Evolutionary conservation across 2,888 invertebrate species (phyloP).

Genomic region (Osmoderma eremita): DNA sequence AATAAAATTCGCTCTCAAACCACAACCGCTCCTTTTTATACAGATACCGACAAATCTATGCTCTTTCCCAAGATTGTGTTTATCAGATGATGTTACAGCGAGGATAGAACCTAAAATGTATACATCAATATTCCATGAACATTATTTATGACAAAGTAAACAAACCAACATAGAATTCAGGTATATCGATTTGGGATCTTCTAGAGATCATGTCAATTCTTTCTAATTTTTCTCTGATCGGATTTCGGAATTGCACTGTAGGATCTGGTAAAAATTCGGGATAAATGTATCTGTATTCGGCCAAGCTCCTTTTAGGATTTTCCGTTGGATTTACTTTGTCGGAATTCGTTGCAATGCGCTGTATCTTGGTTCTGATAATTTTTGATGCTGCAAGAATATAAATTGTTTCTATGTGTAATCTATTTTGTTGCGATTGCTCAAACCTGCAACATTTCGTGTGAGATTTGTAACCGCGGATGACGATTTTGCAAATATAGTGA

Average conservation of each 20-base stretch:
- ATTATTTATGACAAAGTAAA: constrained; percentile 41
- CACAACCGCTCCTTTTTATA: constrained; percentile 83
- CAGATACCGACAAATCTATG: constrained; percentile 95
- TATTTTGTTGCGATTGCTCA: neutral
- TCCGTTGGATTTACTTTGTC: constrained; percentile 8
- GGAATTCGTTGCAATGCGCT: constrained; percentile 10
- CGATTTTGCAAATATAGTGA: constrained; percentile 29
- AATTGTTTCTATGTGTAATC: neutral
- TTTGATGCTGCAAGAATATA: constrained; percentile 10
- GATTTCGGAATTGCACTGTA: constrained; percentile 79
- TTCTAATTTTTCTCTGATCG: constrained; percentile 86
- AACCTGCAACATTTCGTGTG: constrained; percentile 19
- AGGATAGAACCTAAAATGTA: constrained; percentile 78
- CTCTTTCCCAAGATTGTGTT: constrained; percentile 83
- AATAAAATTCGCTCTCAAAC: constrained; percentile 85
- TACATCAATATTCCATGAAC: neutral
- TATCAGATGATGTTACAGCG: constrained; percentile 88
- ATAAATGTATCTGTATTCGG: constrained; percentile 76
- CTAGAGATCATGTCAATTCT: constrained; percentile 92
- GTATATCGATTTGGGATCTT: constrained; percentile 83
- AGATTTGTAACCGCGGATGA: constrained; percentile 10
- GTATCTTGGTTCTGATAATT: constrained; percentile 7
- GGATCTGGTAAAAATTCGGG: constrained; percentile 95
- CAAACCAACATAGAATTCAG: constrained; percentile 97
- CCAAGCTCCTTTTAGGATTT: constrained; percentile 47